Evolutionary conservation across 2,797 vertebrate genomes (phyloP), one percentile per base, ranked within the genome.

Genomic region (Cephalopachus bancanus): DNA sequence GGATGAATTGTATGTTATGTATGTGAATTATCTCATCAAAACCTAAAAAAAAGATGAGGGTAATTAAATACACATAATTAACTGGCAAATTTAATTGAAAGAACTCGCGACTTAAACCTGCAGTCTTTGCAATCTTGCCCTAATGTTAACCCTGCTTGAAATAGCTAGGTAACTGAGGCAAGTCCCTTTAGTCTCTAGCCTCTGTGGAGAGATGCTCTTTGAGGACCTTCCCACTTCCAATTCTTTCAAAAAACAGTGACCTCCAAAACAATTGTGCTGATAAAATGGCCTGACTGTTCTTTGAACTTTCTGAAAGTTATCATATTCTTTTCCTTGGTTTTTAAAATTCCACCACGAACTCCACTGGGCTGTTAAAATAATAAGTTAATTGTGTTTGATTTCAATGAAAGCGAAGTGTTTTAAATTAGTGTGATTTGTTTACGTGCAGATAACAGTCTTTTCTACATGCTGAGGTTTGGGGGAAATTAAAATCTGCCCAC

Each of bases 341-440:
- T 95, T 20, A 81, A 92, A 96, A 94, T 95, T 81, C 84, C 78
- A 96, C 93, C 87, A 65, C 20, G 78, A 81, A 89, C 76, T 95
- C 96, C 59, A 93, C 84, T 44, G 96, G 84, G 92, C 83, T 72
- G 88, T 95, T 97, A 97, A 96, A 98, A 98, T 96, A 97, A 97
- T 97, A 95, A 90, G 90, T 90, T 96, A 96, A 97, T 98, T 98
- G 94, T 96, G 84, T 96, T 96, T 97, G 80, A 97, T 94, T 97
- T 97, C 93, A 97, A 83, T 93, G 72, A 95, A 89, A 94, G 92
- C 49, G 55, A 76, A 83, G 49, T 57, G 62, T 94, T 97, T 94
- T 80, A 93, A 96, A 96, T 97, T 87, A 91, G 83, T 7, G 7
- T 16, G 76, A 65, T 93, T 64, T 90, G 84, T 80, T 92, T 92